Evolutionary conservation across 2,888 invertebrate species (phyloP).

Genomic region (Oegoconia quadripuncta): DNA sequence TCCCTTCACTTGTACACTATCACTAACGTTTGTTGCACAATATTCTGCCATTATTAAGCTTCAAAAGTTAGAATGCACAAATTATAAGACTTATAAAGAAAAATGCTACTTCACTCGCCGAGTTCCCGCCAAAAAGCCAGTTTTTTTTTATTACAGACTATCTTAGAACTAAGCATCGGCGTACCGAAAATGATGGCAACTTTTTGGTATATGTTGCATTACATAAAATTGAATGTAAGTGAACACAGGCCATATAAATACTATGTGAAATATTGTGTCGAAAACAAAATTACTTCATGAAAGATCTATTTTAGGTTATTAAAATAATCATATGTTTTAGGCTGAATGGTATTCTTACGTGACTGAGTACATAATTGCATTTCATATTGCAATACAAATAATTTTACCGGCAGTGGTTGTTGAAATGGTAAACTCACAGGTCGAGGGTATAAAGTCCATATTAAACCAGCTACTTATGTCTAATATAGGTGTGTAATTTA

Average conservation of each 20-base stretch:
- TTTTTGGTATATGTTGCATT: conserved; percentile 3
- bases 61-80: no score
- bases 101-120: no score
- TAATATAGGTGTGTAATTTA: no score
- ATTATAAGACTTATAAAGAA: no score
- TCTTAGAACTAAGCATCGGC: neutral
- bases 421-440: conserved; percentile 8
- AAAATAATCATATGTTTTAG: conserved; percentile 6
- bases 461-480: no score
- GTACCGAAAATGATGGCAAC: conserved; percentile 9
- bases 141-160: neutral
- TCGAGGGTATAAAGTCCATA: conserved; percentile 3
- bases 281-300: neutral
- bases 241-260: no score
- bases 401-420: conserved; percentile 5
- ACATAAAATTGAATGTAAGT: conserved; percentile 5
- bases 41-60: no score
- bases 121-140: no score
- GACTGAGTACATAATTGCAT: neutral
- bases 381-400: conserved; percentile 8
- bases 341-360: neutral
- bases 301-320: no score
- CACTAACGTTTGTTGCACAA: no score
- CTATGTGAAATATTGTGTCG: neutral
- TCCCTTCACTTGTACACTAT: no score